These are phyloP conservation scores for Arctopsyche grandis DNA, from an alignment of 1,140 invertebrate species.

Conservation along the genomic window DNA sequence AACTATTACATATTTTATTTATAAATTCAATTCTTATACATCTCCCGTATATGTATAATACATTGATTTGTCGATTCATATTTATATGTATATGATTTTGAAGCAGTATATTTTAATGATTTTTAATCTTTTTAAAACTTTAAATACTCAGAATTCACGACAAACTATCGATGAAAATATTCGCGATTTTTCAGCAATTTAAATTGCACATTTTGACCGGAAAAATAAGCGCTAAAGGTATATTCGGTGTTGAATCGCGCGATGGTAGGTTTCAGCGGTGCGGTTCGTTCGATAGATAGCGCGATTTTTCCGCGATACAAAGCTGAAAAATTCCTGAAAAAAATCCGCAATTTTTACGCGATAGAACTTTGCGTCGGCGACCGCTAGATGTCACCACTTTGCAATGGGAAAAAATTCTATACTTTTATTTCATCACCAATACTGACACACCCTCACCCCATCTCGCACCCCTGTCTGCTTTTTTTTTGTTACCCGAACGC, in stretches of 20 bases:
- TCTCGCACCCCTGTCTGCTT: background rate
- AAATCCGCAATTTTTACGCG: conserved; percentile 17
- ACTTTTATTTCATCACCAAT: background rate
- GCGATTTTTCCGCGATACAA: conserved; percentile 23
- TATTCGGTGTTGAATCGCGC: background rate
- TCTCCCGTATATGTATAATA: too few relatives aligned
- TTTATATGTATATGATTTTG: too few relatives aligned
- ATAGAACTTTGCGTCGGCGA: conserved; percentile 38
- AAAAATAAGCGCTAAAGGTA: background rate
- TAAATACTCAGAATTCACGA: background rate
- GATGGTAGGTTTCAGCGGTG: background rate
- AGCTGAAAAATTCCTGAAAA: conserved; percentile 38
- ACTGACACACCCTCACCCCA: background rate
- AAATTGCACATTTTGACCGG: background rate
- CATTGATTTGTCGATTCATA: too few relatives aligned
- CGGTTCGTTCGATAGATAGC: conserved; percentile 29
- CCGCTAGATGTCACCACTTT: conserved; percentile 47
- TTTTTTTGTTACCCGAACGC: background rate
- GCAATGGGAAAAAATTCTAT: background rate
- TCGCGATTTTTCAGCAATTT: background rate
- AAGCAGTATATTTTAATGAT: too few relatives aligned
- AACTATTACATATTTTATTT: too few relatives aligned
- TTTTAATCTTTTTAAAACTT: background rate
- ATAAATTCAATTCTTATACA: too few relatives aligned
- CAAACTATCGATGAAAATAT: background rate